Evolutionary conservation across 2,113 vertebrate species (phyloP).

Genomic region (Albula goreensis): DNA sequence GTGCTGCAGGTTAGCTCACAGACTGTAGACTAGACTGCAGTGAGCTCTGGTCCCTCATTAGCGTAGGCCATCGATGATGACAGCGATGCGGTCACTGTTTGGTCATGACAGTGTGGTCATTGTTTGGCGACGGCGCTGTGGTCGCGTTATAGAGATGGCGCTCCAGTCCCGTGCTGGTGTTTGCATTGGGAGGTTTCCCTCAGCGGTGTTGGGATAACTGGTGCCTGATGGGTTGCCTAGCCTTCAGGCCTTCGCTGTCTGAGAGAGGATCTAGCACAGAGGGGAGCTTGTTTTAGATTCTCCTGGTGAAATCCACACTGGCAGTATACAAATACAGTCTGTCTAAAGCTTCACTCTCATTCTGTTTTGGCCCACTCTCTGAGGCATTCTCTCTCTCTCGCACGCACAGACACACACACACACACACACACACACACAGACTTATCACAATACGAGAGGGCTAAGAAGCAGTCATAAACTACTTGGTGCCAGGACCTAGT

Average conservation of each 20-base stretch:
- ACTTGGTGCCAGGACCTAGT: not conserved
- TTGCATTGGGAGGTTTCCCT: not conserved
- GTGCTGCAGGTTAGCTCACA: too few relatives aligned
- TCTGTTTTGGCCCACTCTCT: not conserved
- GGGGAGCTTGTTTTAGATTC: slow-evolving; percentile 14
- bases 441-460: not conserved
- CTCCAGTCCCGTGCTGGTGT: not conserved
- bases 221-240: not conserved
- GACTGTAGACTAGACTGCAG: too few relatives aligned
- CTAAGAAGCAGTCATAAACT: not conserved
- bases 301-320: not conserved
- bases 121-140: not conserved
- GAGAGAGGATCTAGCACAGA: not conserved
- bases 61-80: too few relatives aligned
- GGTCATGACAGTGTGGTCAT: not conserved
- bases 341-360: not conserved
- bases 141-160: not conserved
- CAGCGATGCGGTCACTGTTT: too few relatives aligned
- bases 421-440: not conserved
- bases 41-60: too few relatives aligned
- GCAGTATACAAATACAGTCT: not conserved
- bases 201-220: not conserved
- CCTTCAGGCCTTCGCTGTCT: not conserved
- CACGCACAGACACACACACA: not conserved
- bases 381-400: not conserved